phyloP scores from a whole-genome alignment of 2,797 vertebrate genomes.

The Carapus acus region DNA sequence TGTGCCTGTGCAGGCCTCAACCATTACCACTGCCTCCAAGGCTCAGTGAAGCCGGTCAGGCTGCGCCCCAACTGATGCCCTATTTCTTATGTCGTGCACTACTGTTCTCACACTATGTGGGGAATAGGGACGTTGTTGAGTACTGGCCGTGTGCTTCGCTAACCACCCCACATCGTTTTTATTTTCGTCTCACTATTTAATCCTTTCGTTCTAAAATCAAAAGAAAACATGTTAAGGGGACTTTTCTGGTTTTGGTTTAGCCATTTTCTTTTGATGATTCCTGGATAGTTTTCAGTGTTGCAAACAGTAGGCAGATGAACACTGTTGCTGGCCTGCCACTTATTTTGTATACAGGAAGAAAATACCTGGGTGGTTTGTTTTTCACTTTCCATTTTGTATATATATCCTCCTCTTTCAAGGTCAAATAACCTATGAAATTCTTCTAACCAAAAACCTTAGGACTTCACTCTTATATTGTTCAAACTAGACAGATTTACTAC shows the following conservation, averaged over 20 bases:
- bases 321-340: slow-evolving; percentile 47
- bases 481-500: slow-evolving; percentile 80
- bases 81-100: slow-evolving; percentile 48
- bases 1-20: slow-evolving; percentile 78
- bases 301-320: slow-evolving; percentile 49
- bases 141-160: slow-evolving; percentile 46
- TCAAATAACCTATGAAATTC: slow-evolving; percentile 81
- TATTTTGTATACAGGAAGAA: slow-evolving; percentile 44
- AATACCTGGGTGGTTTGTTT: slow-evolving; percentile 27
- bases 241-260: slow-evolving; percentile 29
- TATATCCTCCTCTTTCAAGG: slow-evolving; percentile 52
- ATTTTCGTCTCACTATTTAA: slow-evolving; percentile 69
- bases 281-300: slow-evolving; percentile 40
- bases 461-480: slow-evolving; percentile 76
- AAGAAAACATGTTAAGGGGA: slow-evolving; percentile 64
- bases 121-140: slow-evolving; percentile 43
- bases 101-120: slow-evolving; percentile 44
- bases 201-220: slow-evolving; percentile 77
- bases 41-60: slow-evolving; percentile 82
- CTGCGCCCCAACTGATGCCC: slow-evolving; percentile 36
- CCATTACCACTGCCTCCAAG: slow-evolving; percentile 97
- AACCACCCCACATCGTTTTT: slow-evolving; percentile 45
- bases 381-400: slow-evolving; percentile 45
- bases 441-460: slow-evolving; percentile 73
- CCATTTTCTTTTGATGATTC: slow-evolving; percentile 33